Base-by-base conservation (phyloP, 2,888 invertebrate genomes). In the Imbricaverruca yamaguchii region DNA sequence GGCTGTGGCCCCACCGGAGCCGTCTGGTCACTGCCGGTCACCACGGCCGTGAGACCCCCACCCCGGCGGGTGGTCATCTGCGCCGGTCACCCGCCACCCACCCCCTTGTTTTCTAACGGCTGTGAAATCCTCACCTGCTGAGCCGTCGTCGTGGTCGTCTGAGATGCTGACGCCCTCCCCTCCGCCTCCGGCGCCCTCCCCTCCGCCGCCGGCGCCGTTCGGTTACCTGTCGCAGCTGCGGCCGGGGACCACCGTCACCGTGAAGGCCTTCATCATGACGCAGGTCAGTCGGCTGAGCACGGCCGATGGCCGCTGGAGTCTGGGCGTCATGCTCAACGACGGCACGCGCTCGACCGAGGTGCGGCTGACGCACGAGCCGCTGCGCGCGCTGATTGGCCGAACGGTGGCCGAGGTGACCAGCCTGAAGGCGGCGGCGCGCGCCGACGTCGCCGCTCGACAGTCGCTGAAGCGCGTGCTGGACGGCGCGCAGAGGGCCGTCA, bases 201-300 rank as follows among this genome's bases (percentile, higher is more conserved):
- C 69, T 13, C 69, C 15, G 69, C 69, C 69, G 69, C 13, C 25
- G 39, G 13, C 69, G 69, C 69, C 69, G 23, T 74, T 74, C 74
- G 74, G 74, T 18, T 74, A 74, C 74, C 74, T 74, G 53, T 10
- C 21, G 9, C 13, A 74, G 55, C 55, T 53, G 74, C 74, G 9
- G 74, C 74, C 74, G 8, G 74, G 21, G 7, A 6, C 21, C 7
- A 7, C 74, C 11, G 15, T 74, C 55, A 12, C 65, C 55, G 84
- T 85, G n/a, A 86, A 88, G 87, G 88, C 86, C 0, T 88, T 87
- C 84, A 86, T 89, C n/a, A 85, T 87, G 55, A 88, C 88, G 53
- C 84, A 88, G 77, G 84, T 86, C 3, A 86, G 87, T 69, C 86
- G 86, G 82, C 84, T 88, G 80, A 85, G 86, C 81, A 85, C 85